These are phyloP conservation scores for Oceanodroma tethys DNA, from an alignment of 2,113 vertebrate species.

Conservation along the genomic window DNA sequence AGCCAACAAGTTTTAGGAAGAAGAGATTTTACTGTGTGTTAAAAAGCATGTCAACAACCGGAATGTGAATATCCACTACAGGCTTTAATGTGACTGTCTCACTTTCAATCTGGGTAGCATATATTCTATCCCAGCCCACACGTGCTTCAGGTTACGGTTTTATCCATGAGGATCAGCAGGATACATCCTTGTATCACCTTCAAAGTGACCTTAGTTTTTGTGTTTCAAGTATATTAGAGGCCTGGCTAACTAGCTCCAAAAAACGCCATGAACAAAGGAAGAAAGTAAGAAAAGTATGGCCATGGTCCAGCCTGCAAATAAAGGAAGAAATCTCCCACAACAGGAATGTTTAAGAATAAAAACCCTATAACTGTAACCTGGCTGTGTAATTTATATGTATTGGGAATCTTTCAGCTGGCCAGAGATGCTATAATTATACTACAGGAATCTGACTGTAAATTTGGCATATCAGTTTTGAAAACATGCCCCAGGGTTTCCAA, in stretches of 20 bases:
- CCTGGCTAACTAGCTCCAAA: neutral
- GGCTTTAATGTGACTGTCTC: neutral
- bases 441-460: constrained; percentile 44
- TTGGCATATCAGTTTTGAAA: constrained; percentile 42
- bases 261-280: neutral
- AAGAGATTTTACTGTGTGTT: neutral
- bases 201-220: neutral
- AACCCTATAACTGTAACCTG: neutral
- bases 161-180: neutral
- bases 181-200: neutral
- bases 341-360: neutral
- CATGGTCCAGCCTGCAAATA: neutral
- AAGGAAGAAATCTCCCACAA: neutral
- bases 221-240: neutral
- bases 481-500: constrained; percentile 38
- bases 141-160: neutral
- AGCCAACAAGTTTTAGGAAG: neutral
- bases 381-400: constrained; percentile 15
- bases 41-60: neutral
- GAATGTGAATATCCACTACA: neutral
- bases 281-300: neutral
- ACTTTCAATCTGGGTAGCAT: neutral
- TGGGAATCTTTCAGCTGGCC: constrained; percentile 23
- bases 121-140: neutral
- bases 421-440: constrained; percentile 21